A percentile compares a stretch with the other conserved stretches of the same genome.
Conservation (phyloP, 2,797 vertebrate species). For the Kryptopterus vitreolus region DNA sequence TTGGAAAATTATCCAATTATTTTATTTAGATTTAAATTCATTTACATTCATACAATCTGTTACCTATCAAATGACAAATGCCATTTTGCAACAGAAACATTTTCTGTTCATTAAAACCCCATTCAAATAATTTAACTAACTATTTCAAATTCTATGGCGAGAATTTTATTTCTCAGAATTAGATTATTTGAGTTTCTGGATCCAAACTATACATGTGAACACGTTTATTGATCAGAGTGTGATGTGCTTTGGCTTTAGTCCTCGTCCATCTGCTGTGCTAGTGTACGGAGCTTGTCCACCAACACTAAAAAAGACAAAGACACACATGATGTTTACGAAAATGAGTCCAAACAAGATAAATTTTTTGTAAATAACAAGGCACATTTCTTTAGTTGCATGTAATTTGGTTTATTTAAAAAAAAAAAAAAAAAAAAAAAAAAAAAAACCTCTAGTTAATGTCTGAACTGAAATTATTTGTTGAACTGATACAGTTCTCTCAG, state of each 20-base stretch:
- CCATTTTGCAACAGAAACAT: too few relatives aligned
- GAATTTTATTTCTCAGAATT: background rate
- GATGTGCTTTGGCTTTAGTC: constrained; percentile 25
- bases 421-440: too few relatives aligned
- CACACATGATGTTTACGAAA: background rate
- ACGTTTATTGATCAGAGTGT: background rate
- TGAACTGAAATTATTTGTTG: background rate
- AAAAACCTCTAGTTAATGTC: background rate
- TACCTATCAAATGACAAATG: background rate
- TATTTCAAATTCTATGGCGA: background rate
- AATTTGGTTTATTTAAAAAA: constrained; percentile 3
- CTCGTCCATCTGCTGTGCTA: constrained; percentile 61
- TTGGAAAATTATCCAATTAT: background rate
- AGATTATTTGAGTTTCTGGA: background rate
- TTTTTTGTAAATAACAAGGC: background rate
- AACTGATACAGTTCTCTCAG: background rate
- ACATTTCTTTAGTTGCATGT: background rate
- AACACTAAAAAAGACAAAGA: constrained; percentile 61
- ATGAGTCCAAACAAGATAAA: background rate
- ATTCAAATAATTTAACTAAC: too few relatives aligned
- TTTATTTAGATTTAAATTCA: background rate
- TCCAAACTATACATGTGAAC: background rate
- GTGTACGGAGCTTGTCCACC: constrained; percentile 66
- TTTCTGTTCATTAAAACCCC: background rate
- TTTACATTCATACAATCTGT: background rate